These are phyloP conservation scores for Mesaphorura yosii DNA, from an alignment of 1,140 invertebrate genomes.

Conservation along the genomic window DNA sequence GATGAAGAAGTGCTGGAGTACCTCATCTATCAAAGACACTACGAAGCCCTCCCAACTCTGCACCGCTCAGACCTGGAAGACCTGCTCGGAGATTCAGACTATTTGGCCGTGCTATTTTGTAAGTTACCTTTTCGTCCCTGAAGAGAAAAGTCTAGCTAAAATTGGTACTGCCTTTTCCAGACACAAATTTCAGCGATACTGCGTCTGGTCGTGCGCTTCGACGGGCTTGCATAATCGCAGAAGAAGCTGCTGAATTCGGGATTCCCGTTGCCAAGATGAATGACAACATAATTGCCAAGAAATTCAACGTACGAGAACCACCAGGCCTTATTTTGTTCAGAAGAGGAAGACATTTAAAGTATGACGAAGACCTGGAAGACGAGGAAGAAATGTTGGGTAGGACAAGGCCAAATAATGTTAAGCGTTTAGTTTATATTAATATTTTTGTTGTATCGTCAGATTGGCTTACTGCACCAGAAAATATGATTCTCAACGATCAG, in stretches of 20 bases:
- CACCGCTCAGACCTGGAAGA: constrained; percentile 69
- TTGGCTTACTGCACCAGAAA: constrained; percentile 84
- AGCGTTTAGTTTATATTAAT: no score
- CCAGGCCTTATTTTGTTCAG: constrained; percentile 28
- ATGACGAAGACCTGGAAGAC: constrained; percentile 28
- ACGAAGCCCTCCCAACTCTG: constrained; percentile 84
- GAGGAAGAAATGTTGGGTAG: constrained; percentile 85
- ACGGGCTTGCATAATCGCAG: constrained; percentile 24
- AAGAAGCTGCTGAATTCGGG: constrained; percentile 76
- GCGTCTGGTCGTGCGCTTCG: constrained; percentile 17
- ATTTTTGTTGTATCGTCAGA: no score
- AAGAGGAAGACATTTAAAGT: constrained; percentile 26
- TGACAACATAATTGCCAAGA: constrained; percentile 74
- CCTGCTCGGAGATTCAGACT: constrained; percentile 81
- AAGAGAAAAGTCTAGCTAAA: not conserved
- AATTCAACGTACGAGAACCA: constrained; percentile 35
- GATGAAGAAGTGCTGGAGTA: constrained; percentile 66
- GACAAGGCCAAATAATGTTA: no score
- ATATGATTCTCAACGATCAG: constrained; percentile 82
- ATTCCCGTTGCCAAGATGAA: constrained; percentile 83
- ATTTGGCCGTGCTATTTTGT: constrained; percentile 86
- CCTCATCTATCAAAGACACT: constrained; percentile 83
- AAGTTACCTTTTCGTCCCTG: constrained; percentile 42
- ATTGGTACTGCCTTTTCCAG: not conserved
- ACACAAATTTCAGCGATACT: constrained; percentile 17